Evolutionary conservation across 2,113 vertebrate species (phyloP).

Genomic region (Lota lota): DNA sequence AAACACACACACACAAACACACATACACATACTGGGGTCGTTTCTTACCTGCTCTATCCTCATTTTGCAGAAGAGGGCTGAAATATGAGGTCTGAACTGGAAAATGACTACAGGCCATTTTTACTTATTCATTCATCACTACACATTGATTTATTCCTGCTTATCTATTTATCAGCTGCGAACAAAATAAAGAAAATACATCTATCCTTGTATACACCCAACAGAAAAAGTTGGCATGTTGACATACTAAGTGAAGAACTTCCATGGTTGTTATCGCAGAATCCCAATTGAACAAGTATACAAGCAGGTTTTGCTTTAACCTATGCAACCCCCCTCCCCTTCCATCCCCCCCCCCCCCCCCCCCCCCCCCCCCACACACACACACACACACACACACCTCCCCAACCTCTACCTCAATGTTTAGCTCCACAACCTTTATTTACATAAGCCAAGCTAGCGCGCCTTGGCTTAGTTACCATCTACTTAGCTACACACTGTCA

Average conservation of each 20-base stretch:
- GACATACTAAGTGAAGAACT: conserved; percentile 46
- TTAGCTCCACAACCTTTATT: conserved; percentile 35
- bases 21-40: conserved; percentile 9
- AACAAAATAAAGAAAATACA: conserved; percentile 21
- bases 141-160: conserved; percentile 71
- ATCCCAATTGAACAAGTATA: conserved; percentile 6
- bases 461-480: conserved; percentile 59
- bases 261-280: conserved; percentile 48
- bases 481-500: conserved; percentile 61
- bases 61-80: conserved; percentile 52
- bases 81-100: conserved; percentile 57
- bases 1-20: neutral
- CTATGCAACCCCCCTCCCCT: neutral
- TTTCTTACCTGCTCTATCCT: conserved; percentile 37
- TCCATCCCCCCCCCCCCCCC: no score
- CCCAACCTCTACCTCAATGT: conserved; percentile 24
- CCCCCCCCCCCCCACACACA: no score
- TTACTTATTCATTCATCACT: conserved; percentile 72
- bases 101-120: conserved; percentile 71
- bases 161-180: conserved; percentile 68
- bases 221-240: conserved; percentile 41
- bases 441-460: conserved; percentile 38
- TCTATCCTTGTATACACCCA: conserved; percentile 39
- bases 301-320: conserved; percentile 19
- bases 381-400: conserved; percentile 17